Evolutionary conservation across 2,113 vertebrate species (phyloP), one percentile per base, ranked within the genome.

Genomic region (Oriolus oriolus): DNA sequence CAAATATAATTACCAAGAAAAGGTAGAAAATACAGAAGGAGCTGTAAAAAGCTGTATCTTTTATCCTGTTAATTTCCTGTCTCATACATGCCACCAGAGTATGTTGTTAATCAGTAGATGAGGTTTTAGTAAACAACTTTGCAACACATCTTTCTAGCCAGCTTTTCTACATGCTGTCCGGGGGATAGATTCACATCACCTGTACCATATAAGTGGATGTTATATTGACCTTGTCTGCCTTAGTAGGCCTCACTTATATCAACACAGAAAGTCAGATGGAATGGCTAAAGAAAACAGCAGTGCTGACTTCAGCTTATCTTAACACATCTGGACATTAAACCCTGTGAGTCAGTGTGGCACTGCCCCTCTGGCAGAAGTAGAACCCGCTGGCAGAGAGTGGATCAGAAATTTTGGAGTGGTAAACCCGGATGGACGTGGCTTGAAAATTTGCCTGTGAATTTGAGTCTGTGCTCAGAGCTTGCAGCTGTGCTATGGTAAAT

Each of bases 231-330:
- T 65, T 41, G 11, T 26, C 23, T 45, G 54, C 59, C 31, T 33
- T 31, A 12, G 19, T 31, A 13, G 14, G 26, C 31, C 47, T 76
- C 5, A 0, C 41, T 64, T n/a, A 5, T 1, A 39, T 18, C 27
- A 26, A 54, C 0, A 0, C 1, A 10, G 6, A n/a, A 11, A 52
- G 7, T 39, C 53, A 69, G 16, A 24, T 52, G 44, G 19, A 68
- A 64, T 7, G 27, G 63, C 27, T 73, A 13, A 80, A 73, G 66
- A 37, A 19, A 84, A 12, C 22, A 56, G 21, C 37, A 73, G 16
- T 8, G 45, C 20, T 70, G 26, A 20, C 12, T 60, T 44, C 63
- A 47, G 64, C 33, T 45, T 11, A 3, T 11, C 11, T 42, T 56
- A 65, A 42, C 45, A 52, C 16, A 65, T 24, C 49, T 60, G 64